phyloP scores from a whole-genome alignment of 2,113 vertebrate species.

The Sphyrna mokarran region DNA sequence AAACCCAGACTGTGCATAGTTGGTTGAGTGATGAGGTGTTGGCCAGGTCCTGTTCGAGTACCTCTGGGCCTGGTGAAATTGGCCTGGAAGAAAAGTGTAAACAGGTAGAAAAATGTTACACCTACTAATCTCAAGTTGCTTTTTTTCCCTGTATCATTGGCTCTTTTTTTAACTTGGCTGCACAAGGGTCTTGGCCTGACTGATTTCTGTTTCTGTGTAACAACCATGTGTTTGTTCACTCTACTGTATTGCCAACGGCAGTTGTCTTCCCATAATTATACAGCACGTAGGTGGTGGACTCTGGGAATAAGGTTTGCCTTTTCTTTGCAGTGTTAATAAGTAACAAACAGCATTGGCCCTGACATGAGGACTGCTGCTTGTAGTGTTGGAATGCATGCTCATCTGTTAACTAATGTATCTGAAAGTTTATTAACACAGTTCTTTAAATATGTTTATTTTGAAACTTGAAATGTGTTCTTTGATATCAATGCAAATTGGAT shows the following conservation, averaged over 20 bases:
- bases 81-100: slow-evolving; percentile 90
- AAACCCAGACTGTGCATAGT: slow-evolving; percentile 77
- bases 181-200: slow-evolving; percentile 34
- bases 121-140: slow-evolving; percentile 60
- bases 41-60: slow-evolving; percentile 70
- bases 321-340: slow-evolving; percentile 23
- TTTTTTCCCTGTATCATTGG: slow-evolving; percentile 39
- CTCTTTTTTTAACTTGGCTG: slow-evolving; percentile 33
- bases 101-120: slow-evolving; percentile 74
- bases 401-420: slow-evolving; percentile 27
- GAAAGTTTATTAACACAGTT: slow-evolving; percentile 17
- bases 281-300: slow-evolving; percentile 1
- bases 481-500: not conserved
- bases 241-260: not conserved
- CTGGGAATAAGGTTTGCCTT: slow-evolving; percentile 31
- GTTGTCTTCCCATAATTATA: not conserved
- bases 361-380: not conserved
- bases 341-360: slow-evolving; percentile 14
- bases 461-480: not conserved
- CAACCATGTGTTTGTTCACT: slow-evolving; percentile 30
- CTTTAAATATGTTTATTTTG: not conserved
- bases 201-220: slow-evolving; percentile 24
- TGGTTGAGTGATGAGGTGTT: slow-evolving; percentile 82
- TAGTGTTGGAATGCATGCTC: slow-evolving; percentile 27
- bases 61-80: slow-evolving; percentile 76